Evolutionary conservation across 2,113 vertebrate genomes (phyloP), one percentile per base, ranked within the genome.

Genomic region (Oryzias woworae): DNA sequence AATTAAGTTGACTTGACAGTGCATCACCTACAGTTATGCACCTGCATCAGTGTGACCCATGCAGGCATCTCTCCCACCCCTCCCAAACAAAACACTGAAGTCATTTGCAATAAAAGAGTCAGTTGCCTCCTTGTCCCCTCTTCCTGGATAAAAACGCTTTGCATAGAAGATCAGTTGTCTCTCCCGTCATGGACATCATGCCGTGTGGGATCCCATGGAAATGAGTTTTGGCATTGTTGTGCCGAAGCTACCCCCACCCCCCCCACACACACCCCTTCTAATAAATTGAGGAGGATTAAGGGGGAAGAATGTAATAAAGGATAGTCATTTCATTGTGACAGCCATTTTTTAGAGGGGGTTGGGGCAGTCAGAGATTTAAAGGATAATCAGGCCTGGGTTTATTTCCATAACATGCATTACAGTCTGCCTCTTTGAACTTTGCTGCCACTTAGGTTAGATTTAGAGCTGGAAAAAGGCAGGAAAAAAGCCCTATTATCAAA

Each of bases 141-240:
- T 18, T 36, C 57, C 56, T 45, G 77, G 58, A 76, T 85, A 85
- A 85, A 85, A 85, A 67, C 91, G 93, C 92, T 95, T 94, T 93
- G 93, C 93, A 92, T 93, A 94, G 94, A 93, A 97, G 95, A 95
- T 97, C 93, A 94, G 94, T 95, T 94, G 94, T 85, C 95, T 95
- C 94, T 95, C 93, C 91, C 94, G 94, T 94, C 93, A 90, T 89
- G 93, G 94, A 95, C 93, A 95, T 91, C 94, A 92, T 94, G 94
- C 92, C 90, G 94, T 92, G 94, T 94, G 92, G 92, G 93, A 89
- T 92, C 91, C 94, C 94, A 95, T 95, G 93, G 94, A 95, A 94
- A 93, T 93, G 92, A 94, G 93, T 93, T 89, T 82, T 91, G 88
- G 91, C 91, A 96, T 97, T 98, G 96, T 97, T 94, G 94, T 94